Percentiles rank a stretch among this genome's conserved stretches.
Evolutionary conservation across 2,888 invertebrate species (phyloP).

Genomic region (Cerastoderma edule): DNA sequence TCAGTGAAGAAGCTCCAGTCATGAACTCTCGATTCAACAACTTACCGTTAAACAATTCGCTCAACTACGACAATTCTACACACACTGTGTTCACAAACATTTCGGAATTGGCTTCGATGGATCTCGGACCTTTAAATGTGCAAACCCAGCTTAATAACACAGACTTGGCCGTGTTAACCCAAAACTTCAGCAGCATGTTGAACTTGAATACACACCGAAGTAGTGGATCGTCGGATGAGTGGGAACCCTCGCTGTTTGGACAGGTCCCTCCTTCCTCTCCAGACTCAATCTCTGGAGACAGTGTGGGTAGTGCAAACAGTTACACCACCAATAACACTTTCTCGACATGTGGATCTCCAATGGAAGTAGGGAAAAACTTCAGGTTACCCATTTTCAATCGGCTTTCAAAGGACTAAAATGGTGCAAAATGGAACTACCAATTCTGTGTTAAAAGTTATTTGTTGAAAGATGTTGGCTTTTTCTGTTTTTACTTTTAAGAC

Average conservation of each 20-base stretch:
- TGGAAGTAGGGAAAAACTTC: constrained; percentile 71
- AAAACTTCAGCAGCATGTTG: constrained; percentile 65
- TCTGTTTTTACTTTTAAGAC: background rate
- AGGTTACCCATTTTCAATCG: constrained; percentile 77
- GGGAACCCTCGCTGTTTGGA: constrained; percentile 47
- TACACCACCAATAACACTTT: constrained; percentile 48
- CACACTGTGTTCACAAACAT: constrained; percentile 53
- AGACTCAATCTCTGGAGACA: constrained; percentile 75
- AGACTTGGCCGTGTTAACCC: constrained; percentile 60
- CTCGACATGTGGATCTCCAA: constrained; percentile 68
- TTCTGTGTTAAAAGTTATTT: constrained; percentile 29
- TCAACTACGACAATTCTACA: constrained; percentile 60
- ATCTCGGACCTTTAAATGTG: constrained; percentile 64
- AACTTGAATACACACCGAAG: constrained; percentile 65
- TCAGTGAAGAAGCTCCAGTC: constrained; percentile 61
- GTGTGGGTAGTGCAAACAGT: constrained; percentile 66
- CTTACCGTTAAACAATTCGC: constrained; percentile 49
- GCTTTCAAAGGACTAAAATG: constrained; percentile 63
- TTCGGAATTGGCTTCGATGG: constrained; percentile 50
- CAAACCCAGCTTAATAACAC: constrained; percentile 66
- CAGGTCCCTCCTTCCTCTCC: constrained; percentile 71
- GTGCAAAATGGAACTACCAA: constrained; percentile 19
- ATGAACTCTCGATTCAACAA: constrained; percentile 46
- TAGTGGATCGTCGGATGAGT: constrained; percentile 65
- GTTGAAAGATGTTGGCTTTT: background rate